Conservation (phyloP, 2,113 vertebrate genomes). For the Micromys minutus region DNA sequence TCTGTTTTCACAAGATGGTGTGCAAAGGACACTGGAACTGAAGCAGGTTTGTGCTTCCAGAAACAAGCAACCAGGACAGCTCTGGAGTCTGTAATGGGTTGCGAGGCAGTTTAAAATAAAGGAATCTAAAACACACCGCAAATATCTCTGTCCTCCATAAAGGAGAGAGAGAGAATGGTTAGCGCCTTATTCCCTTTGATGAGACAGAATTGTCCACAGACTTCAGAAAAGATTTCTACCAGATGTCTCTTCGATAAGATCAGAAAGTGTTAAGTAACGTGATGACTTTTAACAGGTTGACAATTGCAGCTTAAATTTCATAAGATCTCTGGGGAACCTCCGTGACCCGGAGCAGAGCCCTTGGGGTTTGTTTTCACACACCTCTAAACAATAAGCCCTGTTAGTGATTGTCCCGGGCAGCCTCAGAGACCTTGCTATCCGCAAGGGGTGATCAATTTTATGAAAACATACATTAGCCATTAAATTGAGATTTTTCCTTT, state of each 20-base stretch:
- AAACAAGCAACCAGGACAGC: not conserved
- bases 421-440: slow-evolving; percentile 62
- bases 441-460: slow-evolving; percentile 63
- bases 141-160: slow-evolving; percentile 26
- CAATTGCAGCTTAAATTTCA: slow-evolving; percentile 72
- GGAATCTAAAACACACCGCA: slow-evolving; percentile 43
- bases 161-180: slow-evolving; percentile 32
- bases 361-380: slow-evolving; percentile 61
- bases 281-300: slow-evolving; percentile 76
- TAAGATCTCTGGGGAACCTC: slow-evolving; percentile 66
- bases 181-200: slow-evolving; percentile 65
- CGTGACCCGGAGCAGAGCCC: slow-evolving; percentile 62
- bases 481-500: slow-evolving; percentile 74
- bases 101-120: slow-evolving; percentile 51
- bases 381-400: slow-evolving; percentile 57
- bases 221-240: slow-evolving; percentile 70
- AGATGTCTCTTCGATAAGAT: slow-evolving; percentile 76
- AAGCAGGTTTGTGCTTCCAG: not conserved
- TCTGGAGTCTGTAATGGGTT: not conserved
- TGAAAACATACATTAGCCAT: slow-evolving; percentile 71
- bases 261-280: slow-evolving; percentile 76
- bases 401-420: slow-evolving; percentile 33
- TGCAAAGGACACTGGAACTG: not conserved
- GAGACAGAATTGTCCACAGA: slow-evolving; percentile 63
- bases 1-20: not conserved